phyloP scores from a whole-genome alignment of 2,888 invertebrate genomes.

The Prostheceraeus crozeri region DNA sequence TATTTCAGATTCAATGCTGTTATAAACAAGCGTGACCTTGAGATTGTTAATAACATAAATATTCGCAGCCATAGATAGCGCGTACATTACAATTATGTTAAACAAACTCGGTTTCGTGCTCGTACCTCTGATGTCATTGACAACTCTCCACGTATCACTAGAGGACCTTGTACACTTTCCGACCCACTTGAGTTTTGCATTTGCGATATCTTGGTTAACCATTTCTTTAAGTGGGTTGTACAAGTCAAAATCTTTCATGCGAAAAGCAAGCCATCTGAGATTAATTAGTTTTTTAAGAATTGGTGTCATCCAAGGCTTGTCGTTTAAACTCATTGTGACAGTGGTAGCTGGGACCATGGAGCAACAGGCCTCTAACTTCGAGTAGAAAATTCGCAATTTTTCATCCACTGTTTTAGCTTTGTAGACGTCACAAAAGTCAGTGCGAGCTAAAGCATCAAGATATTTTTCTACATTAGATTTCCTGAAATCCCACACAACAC shows the following conservation, averaged over 20 bases:
- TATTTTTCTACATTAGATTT: conserved; percentile 10
- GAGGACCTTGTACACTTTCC: not conserved
- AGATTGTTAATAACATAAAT: too few species aligned
- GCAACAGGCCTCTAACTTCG: conserved; percentile 3
- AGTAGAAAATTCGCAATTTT: not conserved
- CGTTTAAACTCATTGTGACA: not conserved
- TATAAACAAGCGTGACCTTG: too few species aligned
- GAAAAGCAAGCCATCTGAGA: conserved; percentile 3
- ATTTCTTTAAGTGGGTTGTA: conserved; percentile 11
- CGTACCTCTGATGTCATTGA: conserved; percentile 7
- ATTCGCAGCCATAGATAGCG: too few species aligned
- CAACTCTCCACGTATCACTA: conserved; percentile 4
- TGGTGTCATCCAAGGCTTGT: conserved; percentile 18
- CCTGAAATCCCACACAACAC: conserved; percentile 14
- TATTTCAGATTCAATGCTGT: too few species aligned
- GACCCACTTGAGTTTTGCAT: not conserved
- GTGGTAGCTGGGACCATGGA: not conserved
- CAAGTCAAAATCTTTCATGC: conserved; percentile 4
- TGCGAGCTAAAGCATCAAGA: conserved; percentile 5
- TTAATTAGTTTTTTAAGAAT: conserved; percentile 15
- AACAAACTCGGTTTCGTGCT: too few species aligned
- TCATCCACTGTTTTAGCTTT: not conserved
- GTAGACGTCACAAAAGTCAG: conserved; percentile 1
- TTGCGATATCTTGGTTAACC: not conserved
- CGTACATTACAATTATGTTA: too few species aligned